Evolutionary conservation across 2,888 invertebrate genomes (phyloP), one percentile per base, ranked within the genome.

Genomic region (Parnassius glacialis): DNA sequence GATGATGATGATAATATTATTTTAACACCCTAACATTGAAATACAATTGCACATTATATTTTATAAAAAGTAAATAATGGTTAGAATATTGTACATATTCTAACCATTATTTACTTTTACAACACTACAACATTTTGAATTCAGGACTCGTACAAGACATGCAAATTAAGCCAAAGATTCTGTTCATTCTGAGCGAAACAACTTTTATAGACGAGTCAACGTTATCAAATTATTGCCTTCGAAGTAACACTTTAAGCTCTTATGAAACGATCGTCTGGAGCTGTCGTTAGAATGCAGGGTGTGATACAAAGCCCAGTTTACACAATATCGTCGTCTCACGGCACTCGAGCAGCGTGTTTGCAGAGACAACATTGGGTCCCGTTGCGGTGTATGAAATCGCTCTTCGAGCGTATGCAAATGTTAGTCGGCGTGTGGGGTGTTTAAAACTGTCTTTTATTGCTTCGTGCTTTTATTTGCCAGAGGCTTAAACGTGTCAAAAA

Each of bases 351-450:
- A 11, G 54, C 12, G 9, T 62, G 62, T 62, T 62, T 62, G 62
- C 62, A 34, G 45, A 54, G 58, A 62, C 62, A 62, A 62, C 62
- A 62, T 51, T 47, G 44, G 54, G 59, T 55, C 56, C 63, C 63
- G 55, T 51, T 45, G 62, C 59, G 56, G 59, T 62, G 50, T 62
- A 62, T 58, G 58, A 62, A 62, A 62, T 58, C 58, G 58, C 62
- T 62, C 53, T 54, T 58, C 62, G 52, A 42, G 44, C 60, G 55
- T 65, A 68, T 69, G 68, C 65, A 66, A 69, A 69, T 68, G 62
- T 69, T 66, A 60, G 64, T 66, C 57, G 41, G 50, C 57, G 52
- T 63, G 64, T 60, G 60, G 63, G 64, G 55, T 54, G 62, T 43
- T 43, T 45, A 47, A 43, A 50, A 42, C 41, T 42, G 59, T 20